These are phyloP conservation scores for Macroteleia sp. DNA, from an alignment of 2,888 invertebrate species.

Conservation along the genomic window DNA sequence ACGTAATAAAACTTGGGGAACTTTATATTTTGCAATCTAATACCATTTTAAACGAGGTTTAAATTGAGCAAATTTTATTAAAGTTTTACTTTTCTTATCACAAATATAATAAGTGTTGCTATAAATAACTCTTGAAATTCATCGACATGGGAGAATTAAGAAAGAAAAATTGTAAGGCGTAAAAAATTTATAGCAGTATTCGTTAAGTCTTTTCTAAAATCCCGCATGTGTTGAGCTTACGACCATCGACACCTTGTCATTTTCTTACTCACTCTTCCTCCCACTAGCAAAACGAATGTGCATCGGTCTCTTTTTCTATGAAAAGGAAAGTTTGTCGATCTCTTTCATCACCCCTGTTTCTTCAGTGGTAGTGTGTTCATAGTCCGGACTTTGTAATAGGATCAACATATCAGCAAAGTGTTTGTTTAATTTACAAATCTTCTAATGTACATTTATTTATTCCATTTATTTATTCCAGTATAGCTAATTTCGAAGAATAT, in stretches of 20 bases:
- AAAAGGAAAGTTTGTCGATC: slow-evolving; percentile 41
- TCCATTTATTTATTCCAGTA: slow-evolving; percentile 2
- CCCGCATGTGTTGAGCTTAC: slow-evolving; percentile 73
- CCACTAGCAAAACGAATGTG: slow-evolving; percentile 12
- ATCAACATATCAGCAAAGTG: slow-evolving; percentile 80
- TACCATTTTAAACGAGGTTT: too few relatives aligned
- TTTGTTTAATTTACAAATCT: slow-evolving; percentile 80
- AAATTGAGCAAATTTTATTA: too few relatives aligned
- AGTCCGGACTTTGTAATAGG: slow-evolving; percentile 64
- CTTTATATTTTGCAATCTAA: too few relatives aligned
- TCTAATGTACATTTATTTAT: too few relatives aligned
- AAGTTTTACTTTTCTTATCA: too few relatives aligned
- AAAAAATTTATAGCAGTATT: too few relatives aligned
- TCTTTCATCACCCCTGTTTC: slow-evolving; percentile 34
- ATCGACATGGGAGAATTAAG: slow-evolving; percentile 31
- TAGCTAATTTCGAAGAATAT: slow-evolving; percentile 59
- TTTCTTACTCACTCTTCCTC: slow-evolving; percentile 42
- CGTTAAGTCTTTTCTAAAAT: slow-evolving; percentile 79
- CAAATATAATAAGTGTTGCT: too few relatives aligned
- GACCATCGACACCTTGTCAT: too few relatives aligned
- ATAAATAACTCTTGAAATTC: too few relatives aligned
- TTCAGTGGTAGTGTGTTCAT: slow-evolving; percentile 13
- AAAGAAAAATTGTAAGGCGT: slow-evolving; percentile 40
- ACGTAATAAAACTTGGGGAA: too few relatives aligned
- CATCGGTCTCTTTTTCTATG: slow-evolving; percentile 24